Evolutionary conservation across 2,888 invertebrate genomes (phyloP).

Genomic region (Zygothrica quintamaculata): DNA sequence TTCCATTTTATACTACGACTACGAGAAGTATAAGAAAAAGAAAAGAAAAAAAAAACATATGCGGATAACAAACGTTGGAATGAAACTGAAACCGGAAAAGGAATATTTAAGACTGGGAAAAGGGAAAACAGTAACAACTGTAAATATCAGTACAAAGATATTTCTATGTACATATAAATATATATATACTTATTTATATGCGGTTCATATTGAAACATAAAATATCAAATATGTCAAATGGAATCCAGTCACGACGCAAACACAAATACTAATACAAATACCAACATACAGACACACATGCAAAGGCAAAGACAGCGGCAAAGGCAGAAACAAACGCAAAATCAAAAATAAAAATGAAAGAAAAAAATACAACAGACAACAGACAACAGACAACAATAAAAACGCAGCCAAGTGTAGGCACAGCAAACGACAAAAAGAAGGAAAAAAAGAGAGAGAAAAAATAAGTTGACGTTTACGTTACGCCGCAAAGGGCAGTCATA

Average conservation of each 20-base stretch:
- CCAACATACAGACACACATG: conserved; percentile 30
- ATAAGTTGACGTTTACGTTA: conserved; percentile 43
- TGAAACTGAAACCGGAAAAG: conserved; percentile 37
- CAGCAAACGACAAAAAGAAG: conserved; percentile 39
- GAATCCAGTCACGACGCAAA: not conserved
- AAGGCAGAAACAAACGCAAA: conserved; percentile 32
- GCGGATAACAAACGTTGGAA: conserved; percentile 7
- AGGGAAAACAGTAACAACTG: conserved; percentile 15
- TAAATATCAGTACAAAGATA: not conserved
- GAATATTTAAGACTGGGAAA: conserved; percentile 13
- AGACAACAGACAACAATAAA: conserved; percentile 60
- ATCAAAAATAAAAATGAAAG: conserved; percentile 18
- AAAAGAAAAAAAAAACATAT: not conserved
- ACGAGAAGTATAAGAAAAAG: not conserved
- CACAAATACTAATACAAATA: conserved; percentile 8
- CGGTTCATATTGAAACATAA: conserved; percentile 23
- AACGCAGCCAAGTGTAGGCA: conserved; percentile 32
- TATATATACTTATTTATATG: conserved; percentile 20
- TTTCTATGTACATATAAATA: no score
- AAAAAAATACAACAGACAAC: no score
- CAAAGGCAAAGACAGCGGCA: conserved; percentile 38
- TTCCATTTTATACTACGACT: not conserved
- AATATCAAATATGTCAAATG: conserved; percentile 25
- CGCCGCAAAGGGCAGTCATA: conserved; percentile 28
- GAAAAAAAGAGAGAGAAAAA: conserved; percentile 47